A percentile compares a stretch with the other conserved stretches of the same genome.
Conservation (phyloP, 2,113 vertebrate genomes). For the Mungos mungo region DNA sequence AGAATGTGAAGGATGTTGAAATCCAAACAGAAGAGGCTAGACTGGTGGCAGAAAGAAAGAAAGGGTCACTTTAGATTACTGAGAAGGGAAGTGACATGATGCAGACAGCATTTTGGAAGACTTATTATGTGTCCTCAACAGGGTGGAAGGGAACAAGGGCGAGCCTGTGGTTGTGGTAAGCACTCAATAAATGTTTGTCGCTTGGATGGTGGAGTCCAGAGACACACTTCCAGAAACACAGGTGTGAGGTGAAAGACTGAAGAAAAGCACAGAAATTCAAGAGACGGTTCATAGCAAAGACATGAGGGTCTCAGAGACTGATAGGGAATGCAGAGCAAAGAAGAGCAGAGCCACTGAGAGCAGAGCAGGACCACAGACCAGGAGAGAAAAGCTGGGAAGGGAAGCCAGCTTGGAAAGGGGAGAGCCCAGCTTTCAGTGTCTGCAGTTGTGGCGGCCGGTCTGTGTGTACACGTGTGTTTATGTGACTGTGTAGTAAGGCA, state of each 20-base stretch:
- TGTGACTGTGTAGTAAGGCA: not conserved
- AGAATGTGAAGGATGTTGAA: not conserved
- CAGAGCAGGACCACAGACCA: not conserved
- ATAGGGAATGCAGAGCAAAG: not conserved
- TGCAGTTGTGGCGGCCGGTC: not conserved
- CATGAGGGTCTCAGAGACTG: not conserved
- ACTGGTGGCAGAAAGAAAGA: not conserved
- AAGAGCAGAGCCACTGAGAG: not conserved
- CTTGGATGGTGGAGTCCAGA: not conserved
- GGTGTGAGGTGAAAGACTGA: not conserved
- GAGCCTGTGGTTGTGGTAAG: not conserved
- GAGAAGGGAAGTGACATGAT: not conserved
- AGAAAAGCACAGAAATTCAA: not conserved
- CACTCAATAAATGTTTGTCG: not conserved
- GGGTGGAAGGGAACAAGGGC: not conserved
- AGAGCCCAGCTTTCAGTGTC: not conserved
- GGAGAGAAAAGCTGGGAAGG: not conserved
- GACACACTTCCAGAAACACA: not conserved
- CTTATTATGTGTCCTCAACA: not conserved
- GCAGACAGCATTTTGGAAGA: not conserved
- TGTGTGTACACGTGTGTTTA: not conserved
- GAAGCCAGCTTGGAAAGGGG: accelerated
- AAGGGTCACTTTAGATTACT: not conserved
- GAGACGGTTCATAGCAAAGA: not conserved
- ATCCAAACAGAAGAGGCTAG: not conserved